A percentile compares a stretch with the other conserved stretches of the same genome.
These are phyloP conservation scores for Sterrhoptilus dennistouni DNA, from an alignment of 2,113 vertebrate genomes.

Conservation along the genomic window DNA sequence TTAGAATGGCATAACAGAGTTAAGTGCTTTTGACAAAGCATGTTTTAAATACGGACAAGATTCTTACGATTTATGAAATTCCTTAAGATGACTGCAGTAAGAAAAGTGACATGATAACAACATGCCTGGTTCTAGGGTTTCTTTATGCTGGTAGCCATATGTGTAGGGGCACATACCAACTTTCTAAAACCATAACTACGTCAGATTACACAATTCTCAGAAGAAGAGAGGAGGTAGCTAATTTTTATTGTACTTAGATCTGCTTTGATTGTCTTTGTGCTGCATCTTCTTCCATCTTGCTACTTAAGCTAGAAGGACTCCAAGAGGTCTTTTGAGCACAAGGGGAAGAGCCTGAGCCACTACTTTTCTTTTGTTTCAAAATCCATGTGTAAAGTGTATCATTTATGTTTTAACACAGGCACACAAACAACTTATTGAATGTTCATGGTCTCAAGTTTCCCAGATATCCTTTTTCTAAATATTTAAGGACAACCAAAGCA, in stretches of 20 bases:
- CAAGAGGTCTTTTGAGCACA: background rate
- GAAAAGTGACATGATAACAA: conserved; percentile 28
- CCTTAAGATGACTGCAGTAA: background rate
- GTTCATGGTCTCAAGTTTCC: background rate
- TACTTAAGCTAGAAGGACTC: background rate
- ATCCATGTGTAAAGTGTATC: background rate
- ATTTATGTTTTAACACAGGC: background rate
- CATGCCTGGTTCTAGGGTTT: background rate
- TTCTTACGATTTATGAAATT: conserved; percentile 5
- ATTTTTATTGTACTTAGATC: background rate
- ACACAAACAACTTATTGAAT: background rate
- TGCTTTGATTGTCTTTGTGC: background rate
- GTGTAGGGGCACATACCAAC: background rate
- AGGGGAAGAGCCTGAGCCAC: background rate
- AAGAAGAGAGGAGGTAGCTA: background rate
- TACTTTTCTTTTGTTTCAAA: background rate
- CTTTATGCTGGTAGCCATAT: conserved; percentile 15
- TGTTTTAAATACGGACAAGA: background rate
- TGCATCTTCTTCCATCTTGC: background rate
- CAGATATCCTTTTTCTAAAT: background rate
- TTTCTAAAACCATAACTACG: background rate
- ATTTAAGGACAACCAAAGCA: background rate
- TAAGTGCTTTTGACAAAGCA: background rate
- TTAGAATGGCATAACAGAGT: background rate
- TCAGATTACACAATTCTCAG: background rate